Evolutionary conservation across 2,113 vertebrate species (phyloP).

Genomic region (Nothobranchius kuhntae): DNA sequence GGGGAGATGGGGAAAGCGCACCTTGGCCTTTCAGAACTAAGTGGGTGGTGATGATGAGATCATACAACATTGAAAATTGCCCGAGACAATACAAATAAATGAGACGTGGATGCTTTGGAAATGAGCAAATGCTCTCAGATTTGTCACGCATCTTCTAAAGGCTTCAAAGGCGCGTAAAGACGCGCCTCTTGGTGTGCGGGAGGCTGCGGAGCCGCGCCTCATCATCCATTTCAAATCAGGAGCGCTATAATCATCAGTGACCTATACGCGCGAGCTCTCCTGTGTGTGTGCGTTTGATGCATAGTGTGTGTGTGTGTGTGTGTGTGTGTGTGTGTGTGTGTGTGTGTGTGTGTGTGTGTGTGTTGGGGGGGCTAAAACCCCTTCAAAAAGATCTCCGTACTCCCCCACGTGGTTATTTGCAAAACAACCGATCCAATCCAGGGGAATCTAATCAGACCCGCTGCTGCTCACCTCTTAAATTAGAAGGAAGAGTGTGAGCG

Average conservation of each 20-base stretch:
- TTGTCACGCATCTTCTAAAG: constrained; percentile 51
- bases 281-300: constrained; percentile 14
- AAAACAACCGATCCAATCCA: constrained; percentile 80
- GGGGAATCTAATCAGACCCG: constrained; percentile 67
- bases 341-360: constrained; percentile 18
- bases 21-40: constrained; percentile 58
- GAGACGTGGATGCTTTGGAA: constrained; percentile 55
- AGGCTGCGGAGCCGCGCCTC: constrained; percentile 49
- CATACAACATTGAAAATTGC: constrained; percentile 65
- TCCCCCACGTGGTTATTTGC: constrained; percentile 87
- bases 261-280: constrained; percentile 65
- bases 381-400: constrained; percentile 76
- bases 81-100: constrained; percentile 67
- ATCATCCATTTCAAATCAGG: constrained; percentile 68
- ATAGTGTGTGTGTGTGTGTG: constrained; percentile 11
- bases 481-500: constrained; percentile 25
- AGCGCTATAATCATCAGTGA: constrained; percentile 71
- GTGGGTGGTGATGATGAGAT: constrained; percentile 69
- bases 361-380: constrained; percentile 20
- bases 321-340: constrained; percentile 8
- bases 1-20: neutral
- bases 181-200: constrained; percentile 44
- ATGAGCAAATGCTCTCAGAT: constrained; percentile 50
- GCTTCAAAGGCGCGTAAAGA: constrained; percentile 43
- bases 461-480: constrained; percentile 53